Evolutionary conservation across 2,888 invertebrate genomes (phyloP), one percentile per base, ranked within the genome.

Genomic region (Orthosia incerta): DNA sequence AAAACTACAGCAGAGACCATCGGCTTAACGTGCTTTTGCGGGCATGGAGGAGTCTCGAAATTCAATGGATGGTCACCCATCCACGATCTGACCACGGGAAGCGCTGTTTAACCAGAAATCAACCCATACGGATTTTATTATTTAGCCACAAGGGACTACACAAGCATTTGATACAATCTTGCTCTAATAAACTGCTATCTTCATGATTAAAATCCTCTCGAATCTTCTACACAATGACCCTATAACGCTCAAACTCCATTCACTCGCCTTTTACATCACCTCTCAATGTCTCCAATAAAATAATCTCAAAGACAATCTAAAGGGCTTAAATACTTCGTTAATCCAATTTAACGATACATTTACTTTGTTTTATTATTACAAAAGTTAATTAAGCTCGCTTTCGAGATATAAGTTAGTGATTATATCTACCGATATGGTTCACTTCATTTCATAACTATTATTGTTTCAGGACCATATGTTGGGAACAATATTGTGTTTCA

Each of bases 321-420:
- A 53, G n/a, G n/a, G 46, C 18, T 71, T 65, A 69, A 70, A 83
- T 68, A 87, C 85, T 89, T 86, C 84, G 86, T 88, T 87, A 86
- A 86, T 64, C 82, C 86, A 88, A 89, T 90, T 90, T 87, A 89
- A 91, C 89, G 87, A 91, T 87, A 87, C 87, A 87, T 76, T 70
- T 73, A 15, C 86, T 79, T 88, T 89, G 86, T 90, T 91, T 91
- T 89, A 91, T 91, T 89, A 89, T 89, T 87, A 91, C 87, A 86
- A 84, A 90, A 90, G 89, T 93, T 93, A 94, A 94, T 94, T 94
- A 93, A 93, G 88, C 84, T 75, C 79, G 83, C 83, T 85, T 51
- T 79, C 50, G 15, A 51, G 55, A 88, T 89, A 89, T 89, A 88
- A 88, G 79, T 87, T 83, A 87, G 89, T 84, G 20, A 48, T 85